These are phyloP conservation scores for Eumeta japonica DNA, from an alignment of 1,140 invertebrate species.

Conservation along the genomic window DNA sequence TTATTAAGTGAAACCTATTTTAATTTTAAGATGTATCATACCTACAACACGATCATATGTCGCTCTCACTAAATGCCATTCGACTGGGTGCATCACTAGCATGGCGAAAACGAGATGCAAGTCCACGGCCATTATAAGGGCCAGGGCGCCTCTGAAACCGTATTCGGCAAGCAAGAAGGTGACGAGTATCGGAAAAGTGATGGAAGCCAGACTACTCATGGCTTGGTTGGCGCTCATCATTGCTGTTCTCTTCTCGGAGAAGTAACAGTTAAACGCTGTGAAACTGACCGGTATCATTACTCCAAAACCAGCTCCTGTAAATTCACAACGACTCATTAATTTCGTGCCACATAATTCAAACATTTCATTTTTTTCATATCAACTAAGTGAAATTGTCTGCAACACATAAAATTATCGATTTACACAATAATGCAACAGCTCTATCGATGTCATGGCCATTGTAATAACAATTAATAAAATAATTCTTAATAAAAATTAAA, in stretches of 20 bases:
- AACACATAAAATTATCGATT: too few species aligned
- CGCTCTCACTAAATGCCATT: conserved; percentile 37
- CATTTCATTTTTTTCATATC: too few species aligned
- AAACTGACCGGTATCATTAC: conserved; percentile 49
- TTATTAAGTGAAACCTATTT: conserved; percentile 4
- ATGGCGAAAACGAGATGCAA: conserved; percentile 44
- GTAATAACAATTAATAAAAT: too few species aligned
- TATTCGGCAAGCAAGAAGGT: conserved; percentile 39
- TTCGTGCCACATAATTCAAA: too few species aligned
- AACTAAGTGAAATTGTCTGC: too few species aligned
- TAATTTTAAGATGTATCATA: not conserved
- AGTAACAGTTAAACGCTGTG: conserved; percentile 46
- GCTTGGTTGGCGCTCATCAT: conserved; percentile 51
- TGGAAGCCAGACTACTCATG: conserved; percentile 45
- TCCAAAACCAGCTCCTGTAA: conserved; percentile 43
- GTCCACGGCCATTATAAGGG: conserved; percentile 43
- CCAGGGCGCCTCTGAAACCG: conserved; percentile 40
- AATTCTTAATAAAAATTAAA: too few species aligned
- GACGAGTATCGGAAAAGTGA: conserved; percentile 42
- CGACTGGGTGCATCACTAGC: conserved; percentile 48
- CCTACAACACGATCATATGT: not conserved
- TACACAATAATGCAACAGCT: too few species aligned
- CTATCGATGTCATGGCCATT: too few species aligned
- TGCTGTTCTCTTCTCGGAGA: conserved; percentile 38
- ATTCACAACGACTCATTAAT: too few species aligned